These are phyloP conservation scores for Dreissena polymorpha DNA, from an alignment of 1,140 invertebrate genomes.

Conservation along the genomic window DNA sequence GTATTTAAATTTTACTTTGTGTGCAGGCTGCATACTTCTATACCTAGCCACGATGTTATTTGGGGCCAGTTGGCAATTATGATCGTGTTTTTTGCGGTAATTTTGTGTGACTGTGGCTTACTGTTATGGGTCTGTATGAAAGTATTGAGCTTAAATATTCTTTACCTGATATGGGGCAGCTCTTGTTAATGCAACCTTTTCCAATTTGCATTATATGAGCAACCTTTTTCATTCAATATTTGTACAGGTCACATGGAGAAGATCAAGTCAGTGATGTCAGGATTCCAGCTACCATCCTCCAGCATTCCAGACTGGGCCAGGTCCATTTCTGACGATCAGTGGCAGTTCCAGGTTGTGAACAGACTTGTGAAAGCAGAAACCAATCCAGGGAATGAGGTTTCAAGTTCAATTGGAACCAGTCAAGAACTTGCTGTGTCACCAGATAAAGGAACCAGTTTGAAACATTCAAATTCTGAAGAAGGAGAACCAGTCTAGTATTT, in stretches of 20 bases:
- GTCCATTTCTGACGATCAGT: conserved; percentile 70
- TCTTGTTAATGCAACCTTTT: no score
- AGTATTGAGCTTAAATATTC: no score
- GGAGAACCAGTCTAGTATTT: no score
- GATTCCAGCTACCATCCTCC: conserved; percentile 66
- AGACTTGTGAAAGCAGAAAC: conserved; percentile 39
- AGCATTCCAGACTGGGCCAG: conserved; percentile 73
- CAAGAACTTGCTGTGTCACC: neutral
- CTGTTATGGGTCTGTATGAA: no score
- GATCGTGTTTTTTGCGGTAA: no score
- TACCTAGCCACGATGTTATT: no score
- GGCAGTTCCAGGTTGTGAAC: conserved; percentile 64
- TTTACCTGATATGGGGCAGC: no score
- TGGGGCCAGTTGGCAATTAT: neutral
- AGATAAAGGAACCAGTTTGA: neutral
- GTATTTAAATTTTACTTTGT: no score
- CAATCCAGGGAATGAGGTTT: conserved; percentile 3
- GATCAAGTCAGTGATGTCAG: conserved; percentile 71
- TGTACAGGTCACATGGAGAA: conserved; percentile 66
- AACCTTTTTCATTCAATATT: neutral
- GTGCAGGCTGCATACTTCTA: no score
- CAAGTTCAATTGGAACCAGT: neutral
- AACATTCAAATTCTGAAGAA: no score
- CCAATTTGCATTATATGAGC: neutral
- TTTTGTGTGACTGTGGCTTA: no score